phyloP scores from a whole-genome alignment of 2,797 vertebrate genomes.

The Gobionotothen gibberifrons region DNA sequence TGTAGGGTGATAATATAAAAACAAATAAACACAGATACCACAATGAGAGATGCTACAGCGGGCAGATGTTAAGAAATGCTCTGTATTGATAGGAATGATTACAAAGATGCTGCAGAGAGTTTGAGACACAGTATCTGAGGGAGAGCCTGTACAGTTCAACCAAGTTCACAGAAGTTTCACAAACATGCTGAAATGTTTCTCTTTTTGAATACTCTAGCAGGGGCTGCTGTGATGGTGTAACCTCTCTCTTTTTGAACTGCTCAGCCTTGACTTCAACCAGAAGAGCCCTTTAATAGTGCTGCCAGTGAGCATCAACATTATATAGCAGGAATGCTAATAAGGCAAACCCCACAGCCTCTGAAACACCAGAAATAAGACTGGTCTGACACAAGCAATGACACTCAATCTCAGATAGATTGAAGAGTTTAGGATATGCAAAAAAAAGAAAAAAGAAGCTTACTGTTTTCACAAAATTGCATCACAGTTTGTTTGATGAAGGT shows the following conservation, averaged over 20 bases:
- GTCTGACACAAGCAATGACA: conserved; percentile 41
- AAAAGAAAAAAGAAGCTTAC: conserved; percentile 23
- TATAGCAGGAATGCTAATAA: conserved; percentile 67
- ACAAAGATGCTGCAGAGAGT: background rate
- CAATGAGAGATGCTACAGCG: background rate
- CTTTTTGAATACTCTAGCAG: conserved; percentile 29
- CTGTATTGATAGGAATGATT: background rate
- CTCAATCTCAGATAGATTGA: conserved; percentile 15
- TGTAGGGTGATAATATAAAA: background rate
- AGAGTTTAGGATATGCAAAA: conserved; percentile 40
- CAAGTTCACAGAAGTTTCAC: conserved; percentile 34
- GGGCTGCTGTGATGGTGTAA: conserved; percentile 47
- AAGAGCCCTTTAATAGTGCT: conserved; percentile 60
- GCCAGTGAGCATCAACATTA: conserved; percentile 60
- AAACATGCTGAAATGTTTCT: conserved; percentile 21
- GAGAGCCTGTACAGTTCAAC: conserved; percentile 6
- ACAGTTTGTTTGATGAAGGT: background rate
- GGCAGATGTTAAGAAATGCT: background rate
- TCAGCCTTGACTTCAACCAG: conserved; percentile 63
- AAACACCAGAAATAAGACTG: conserved; percentile 46
- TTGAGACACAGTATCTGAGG: background rate
- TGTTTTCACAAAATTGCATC: conserved; percentile 25
- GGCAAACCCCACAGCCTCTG: conserved; percentile 31
- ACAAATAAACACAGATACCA: background rate
- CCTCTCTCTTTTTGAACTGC: conserved; percentile 52